Conservation (phyloP, 2,888 invertebrate genomes). For the Rhyacophila evoluta region DNA sequence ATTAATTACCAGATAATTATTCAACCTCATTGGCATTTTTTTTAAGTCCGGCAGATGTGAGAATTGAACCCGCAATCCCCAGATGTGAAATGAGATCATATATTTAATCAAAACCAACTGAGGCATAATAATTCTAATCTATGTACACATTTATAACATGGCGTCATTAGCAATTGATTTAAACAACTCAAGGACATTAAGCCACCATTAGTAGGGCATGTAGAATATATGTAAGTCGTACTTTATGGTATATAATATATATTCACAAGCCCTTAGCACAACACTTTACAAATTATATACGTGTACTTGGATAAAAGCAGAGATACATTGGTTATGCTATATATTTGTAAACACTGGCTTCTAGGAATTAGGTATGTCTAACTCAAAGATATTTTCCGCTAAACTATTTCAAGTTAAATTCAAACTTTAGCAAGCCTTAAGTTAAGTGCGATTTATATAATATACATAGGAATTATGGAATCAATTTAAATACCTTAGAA, state of each 20-base stretch:
- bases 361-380: not conserved
- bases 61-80: too few relatives aligned
- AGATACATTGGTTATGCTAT: too few relatives aligned
- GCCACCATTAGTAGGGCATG: not conserved
- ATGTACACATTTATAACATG: not conserved
- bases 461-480: constrained; percentile 7
- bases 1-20: too few relatives aligned
- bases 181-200: not conserved
- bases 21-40: too few relatives aligned
- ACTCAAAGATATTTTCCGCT: not conserved
- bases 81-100: too few relatives aligned
- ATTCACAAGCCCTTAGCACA: constrained; percentile 1
- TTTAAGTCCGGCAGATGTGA: too few relatives aligned
- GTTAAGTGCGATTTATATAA: not conserved
- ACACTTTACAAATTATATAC: constrained; percentile 12
- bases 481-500: not conserved
- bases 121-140: not conserved
- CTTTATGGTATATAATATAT: not conserved
- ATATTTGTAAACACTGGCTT: constrained; percentile 1
- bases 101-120: too few relatives aligned
- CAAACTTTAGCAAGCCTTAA: not conserved
- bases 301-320: not conserved
- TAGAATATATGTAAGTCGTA: not conserved
- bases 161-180: not conserved
- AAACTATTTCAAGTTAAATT: constrained; percentile 18